phyloP scores from a whole-genome alignment of 1,140 invertebrate species.

The Drosophila pseudoananassae region DNA sequence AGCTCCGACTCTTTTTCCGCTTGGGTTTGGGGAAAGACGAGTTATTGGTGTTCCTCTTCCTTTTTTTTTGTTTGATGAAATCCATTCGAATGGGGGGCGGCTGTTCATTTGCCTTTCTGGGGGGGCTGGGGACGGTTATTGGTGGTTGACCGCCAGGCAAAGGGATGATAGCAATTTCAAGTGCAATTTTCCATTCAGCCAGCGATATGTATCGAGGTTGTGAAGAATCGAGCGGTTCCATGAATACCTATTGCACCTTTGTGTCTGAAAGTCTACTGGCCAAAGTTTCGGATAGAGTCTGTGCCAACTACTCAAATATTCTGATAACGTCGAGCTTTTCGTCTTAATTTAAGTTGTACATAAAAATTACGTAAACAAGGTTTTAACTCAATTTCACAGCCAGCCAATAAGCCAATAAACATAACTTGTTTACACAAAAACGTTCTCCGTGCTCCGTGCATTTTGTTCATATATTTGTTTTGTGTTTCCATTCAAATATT shows the following conservation, averaged over 20 bases:
- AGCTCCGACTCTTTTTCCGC: slow-evolving; percentile 36
- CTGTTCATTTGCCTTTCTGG: slow-evolving; percentile 74
- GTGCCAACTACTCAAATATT: neutral
- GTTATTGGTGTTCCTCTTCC: slow-evolving; percentile 63
- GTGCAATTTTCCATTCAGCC: slow-evolving; percentile 56
- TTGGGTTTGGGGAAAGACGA: slow-evolving; percentile 48
- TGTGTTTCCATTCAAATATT: neutral
- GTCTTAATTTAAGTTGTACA: neutral
- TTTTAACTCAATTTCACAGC: neutral
- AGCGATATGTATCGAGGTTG: slow-evolving; percentile 49
- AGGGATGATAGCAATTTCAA: slow-evolving; percentile 61
- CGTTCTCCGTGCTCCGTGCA: neutral
- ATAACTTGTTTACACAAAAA: neutral
- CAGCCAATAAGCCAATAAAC: neutral
- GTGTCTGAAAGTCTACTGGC: neutral
- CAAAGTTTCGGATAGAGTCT: slow-evolving; percentile 6
- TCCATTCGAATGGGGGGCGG: slow-evolving; percentile 41
- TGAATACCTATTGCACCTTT: slow-evolving; percentile 2
- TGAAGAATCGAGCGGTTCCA: neutral
- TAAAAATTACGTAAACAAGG: neutral
- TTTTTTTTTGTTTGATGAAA: slow-evolving; percentile 41
- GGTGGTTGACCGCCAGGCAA: slow-evolving; percentile 70
- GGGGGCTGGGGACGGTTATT: slow-evolving; percentile 45
- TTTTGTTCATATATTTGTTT: neutral
- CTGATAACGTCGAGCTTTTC: neutral